Evolutionary conservation across 2,797 vertebrate species (phyloP).

Genomic region (Eurystomus glaucurus): DNA sequence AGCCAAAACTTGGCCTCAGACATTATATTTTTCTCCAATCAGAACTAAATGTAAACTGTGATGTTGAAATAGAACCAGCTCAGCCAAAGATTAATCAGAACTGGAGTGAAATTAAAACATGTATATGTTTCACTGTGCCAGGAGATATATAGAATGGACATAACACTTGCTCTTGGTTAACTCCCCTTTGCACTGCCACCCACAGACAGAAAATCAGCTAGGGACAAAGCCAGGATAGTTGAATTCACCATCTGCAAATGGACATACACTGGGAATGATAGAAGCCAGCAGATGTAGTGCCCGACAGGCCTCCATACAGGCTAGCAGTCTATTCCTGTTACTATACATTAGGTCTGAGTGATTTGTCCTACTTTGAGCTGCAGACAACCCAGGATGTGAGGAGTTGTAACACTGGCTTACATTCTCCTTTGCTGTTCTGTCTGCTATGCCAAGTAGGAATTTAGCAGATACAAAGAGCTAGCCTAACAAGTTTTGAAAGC

Average conservation of each 20-base stretch:
- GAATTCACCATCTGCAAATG: not conserved
- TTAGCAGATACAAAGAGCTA: not conserved
- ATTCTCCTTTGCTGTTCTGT: not conserved
- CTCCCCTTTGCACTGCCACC: not conserved
- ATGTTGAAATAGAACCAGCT: not conserved
- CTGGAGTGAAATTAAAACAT: not conserved
- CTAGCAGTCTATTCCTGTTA: not conserved
- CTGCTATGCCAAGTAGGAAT: not conserved
- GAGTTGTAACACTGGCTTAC: not conserved
- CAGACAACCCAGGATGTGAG: not conserved
- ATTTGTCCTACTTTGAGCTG: not conserved
- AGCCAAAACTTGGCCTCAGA: not conserved
- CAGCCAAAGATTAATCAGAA: not conserved
- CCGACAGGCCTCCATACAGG: accelerated
- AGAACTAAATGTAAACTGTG: not conserved
- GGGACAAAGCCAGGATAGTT: accelerated
- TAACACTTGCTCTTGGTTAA: not conserved
- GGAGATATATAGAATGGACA: not conserved
- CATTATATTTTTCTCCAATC: not conserved
- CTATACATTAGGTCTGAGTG: not conserved
- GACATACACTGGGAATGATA: not conserved
- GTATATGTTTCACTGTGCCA: not conserved
- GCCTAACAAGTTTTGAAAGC: not conserved
- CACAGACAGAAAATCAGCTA: not conserved
- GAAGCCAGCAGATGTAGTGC: not conserved